A percentile compares a stretch with the other conserved stretches of the same genome.
Evolutionary conservation across 2,888 invertebrate genomes (phyloP).

Genomic region (Metopia argyrocephala): DNA sequence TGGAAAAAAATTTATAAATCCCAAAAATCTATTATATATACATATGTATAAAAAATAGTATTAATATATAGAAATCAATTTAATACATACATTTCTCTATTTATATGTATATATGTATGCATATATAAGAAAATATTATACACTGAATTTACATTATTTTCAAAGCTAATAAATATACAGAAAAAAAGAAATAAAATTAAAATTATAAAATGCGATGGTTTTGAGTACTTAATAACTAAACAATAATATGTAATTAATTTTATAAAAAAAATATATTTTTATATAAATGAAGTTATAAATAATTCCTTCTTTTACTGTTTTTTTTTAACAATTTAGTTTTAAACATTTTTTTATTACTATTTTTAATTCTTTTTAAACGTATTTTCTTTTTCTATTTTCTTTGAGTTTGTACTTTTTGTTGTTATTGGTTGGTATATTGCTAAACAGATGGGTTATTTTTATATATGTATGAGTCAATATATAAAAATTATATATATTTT

Average conservation of each 20-base stretch:
- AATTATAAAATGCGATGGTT: slow-evolving; percentile 63
- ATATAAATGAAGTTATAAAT: not conserved
- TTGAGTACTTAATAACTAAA: slow-evolving; percentile 64
- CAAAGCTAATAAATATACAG: slow-evolving; percentile 21
- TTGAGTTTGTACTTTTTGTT: slow-evolving; percentile 64
- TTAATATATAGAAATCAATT: not conserved
- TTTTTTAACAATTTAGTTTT: slow-evolving; percentile 36
- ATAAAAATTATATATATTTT: slow-evolving; percentile 32
- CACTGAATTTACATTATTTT: slow-evolving; percentile 1
- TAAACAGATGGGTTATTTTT: slow-evolving; percentile 48
- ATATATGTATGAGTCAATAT: not conserved
- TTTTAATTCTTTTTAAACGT: slow-evolving; percentile 40
- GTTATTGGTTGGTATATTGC: slow-evolving; percentile 62
- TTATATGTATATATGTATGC: too few relatives aligned
- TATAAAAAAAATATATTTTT: slow-evolving; percentile 11
- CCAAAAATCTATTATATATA: too few relatives aligned
- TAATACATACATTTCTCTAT: too few relatives aligned
- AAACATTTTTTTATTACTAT: slow-evolving; percentile 55
- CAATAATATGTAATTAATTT: slow-evolving; percentile 47
- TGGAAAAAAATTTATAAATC: too few relatives aligned
- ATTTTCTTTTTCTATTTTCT: slow-evolving; percentile 62
- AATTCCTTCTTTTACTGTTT: not conserved
- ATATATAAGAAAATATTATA: not conserved
- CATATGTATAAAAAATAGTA: not conserved
- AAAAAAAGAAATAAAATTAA: slow-evolving; percentile 19